Conservation (phyloP, 2,113 vertebrate species). For the Coreoperca whiteheadi region DNA sequence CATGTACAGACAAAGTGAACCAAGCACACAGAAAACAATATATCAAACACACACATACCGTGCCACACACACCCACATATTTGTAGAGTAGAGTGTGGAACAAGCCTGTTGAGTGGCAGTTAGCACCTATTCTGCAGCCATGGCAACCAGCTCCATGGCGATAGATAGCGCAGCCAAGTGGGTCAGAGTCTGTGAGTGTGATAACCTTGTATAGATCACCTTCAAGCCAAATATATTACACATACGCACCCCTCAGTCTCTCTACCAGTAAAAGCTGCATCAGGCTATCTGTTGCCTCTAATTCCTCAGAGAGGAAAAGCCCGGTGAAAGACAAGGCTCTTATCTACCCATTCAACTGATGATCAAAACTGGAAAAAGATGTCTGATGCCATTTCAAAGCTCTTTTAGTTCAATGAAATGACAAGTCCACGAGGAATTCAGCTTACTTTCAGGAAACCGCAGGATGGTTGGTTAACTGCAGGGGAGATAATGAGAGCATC, state of each 20-base stretch:
- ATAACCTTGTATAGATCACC: slow-evolving; percentile 82
- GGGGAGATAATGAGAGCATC: slow-evolving; percentile 59
- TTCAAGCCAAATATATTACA: slow-evolving; percentile 73
- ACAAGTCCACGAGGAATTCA: slow-evolving; percentile 63
- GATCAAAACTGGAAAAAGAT: slow-evolving; percentile 64
- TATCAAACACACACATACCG: slow-evolving; percentile 42
- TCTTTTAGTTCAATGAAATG: slow-evolving; percentile 62
- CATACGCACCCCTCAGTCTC: slow-evolving; percentile 32
- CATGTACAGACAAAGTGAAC: slow-evolving; percentile 51
- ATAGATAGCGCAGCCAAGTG: slow-evolving; percentile 82
- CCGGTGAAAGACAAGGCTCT: slow-evolving; percentile 49
- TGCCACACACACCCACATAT: slow-evolving; percentile 60
- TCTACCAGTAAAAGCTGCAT: slow-evolving; percentile 34
- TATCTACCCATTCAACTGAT: slow-evolving; percentile 64
- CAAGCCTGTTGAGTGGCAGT: slow-evolving; percentile 81
- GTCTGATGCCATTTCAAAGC: slow-evolving; percentile 74
- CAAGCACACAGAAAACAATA: slow-evolving; percentile 35
- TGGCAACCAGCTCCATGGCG: slow-evolving; percentile 82
- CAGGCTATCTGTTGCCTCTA: slow-evolving; percentile 36
- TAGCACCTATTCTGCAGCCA: slow-evolving; percentile 83
- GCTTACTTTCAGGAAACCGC: slow-evolving; percentile 45
- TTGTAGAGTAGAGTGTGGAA: slow-evolving; percentile 62
- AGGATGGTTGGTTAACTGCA: slow-evolving; percentile 40
- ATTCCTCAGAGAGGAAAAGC: slow-evolving; percentile 32
- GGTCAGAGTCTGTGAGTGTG: slow-evolving; percentile 79